Percentiles rank a stretch among this genome's conserved stretches.
Conservation (phyloP, 2,797 vertebrate genomes). For the Tachyglossus aculeatus region DNA sequence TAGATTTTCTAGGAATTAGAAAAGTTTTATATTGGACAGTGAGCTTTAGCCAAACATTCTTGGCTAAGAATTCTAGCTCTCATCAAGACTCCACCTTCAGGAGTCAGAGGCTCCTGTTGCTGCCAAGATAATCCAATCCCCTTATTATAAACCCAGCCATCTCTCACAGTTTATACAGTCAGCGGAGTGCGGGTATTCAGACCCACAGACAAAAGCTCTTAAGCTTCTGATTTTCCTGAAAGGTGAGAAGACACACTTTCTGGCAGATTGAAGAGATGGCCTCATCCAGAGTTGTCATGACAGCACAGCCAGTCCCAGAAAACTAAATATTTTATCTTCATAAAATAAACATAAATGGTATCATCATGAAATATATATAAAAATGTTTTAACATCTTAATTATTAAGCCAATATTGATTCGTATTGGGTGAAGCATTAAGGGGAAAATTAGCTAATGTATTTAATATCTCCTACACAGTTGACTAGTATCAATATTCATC, state of each 20-base stretch:
- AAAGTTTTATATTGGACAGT: too few relatives aligned
- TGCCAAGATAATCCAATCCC: too few relatives aligned
- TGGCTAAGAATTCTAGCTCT: too few relatives aligned
- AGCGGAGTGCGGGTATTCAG: conserved; percentile 19
- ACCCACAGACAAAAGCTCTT: conserved; percentile 7
- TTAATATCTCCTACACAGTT: conserved; percentile 72
- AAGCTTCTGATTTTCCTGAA: conserved; percentile 17
- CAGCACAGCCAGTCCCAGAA: conserved; percentile 61
- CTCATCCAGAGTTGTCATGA: conserved; percentile 43
- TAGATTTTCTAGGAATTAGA: too few relatives aligned
- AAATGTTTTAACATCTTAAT: conserved; percentile 83
- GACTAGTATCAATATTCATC: conserved; percentile 80
- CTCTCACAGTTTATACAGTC: not conserved
- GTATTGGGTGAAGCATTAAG: conserved; percentile 79
- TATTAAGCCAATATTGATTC: conserved; percentile 84
- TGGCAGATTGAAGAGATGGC: conserved; percentile 47
- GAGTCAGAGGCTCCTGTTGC: too few relatives aligned
- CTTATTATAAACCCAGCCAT: not conserved
- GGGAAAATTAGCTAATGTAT: conserved; percentile 76
- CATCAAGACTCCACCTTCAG: too few relatives aligned
- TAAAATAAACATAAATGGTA: conserved; percentile 81
- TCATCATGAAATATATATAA: conserved; percentile 80
- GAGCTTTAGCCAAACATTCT: too few relatives aligned
- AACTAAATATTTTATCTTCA: conserved; percentile 80
- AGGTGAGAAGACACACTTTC: conserved; percentile 48